A percentile compares a stretch with the other conserved stretches of the same genome.
phyloP scores from a whole-genome alignment of 64 coral and sea anemone species.

The Dendronephthya gigantea region DNA sequence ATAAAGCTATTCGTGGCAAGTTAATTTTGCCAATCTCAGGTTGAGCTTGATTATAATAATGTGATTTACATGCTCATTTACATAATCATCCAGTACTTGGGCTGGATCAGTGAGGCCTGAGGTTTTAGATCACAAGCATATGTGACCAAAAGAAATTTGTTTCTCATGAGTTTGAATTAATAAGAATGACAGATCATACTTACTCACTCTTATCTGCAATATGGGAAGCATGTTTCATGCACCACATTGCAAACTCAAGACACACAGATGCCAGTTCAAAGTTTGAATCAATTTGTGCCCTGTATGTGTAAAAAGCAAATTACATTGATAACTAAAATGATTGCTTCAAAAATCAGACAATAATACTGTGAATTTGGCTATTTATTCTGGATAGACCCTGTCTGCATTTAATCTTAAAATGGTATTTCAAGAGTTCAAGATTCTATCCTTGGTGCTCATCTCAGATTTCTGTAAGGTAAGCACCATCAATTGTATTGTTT shows the following conservation, averaged over 20 bases:
- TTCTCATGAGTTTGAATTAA: no score
- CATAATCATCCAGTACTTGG: neutral
- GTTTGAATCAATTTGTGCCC: conserved; percentile 61
- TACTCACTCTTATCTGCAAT: conserved; percentile 90
- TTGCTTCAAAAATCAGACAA: neutral
- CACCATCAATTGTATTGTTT: no score
- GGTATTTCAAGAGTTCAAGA: no score
- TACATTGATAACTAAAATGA: neutral
- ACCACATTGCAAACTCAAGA: conserved; percentile 71
- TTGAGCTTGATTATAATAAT: no score
- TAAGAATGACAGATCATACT: conserved; percentile 12
- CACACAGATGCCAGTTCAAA: conserved; percentile 90
- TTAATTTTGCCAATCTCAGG: no score
- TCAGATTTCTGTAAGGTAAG: no score
- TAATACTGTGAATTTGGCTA: neutral
- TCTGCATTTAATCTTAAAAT: neutral
- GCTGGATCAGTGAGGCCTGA: no score
- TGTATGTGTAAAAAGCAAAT: conserved; percentile 7
- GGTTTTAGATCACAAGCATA: no score
- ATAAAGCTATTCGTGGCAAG: no score
- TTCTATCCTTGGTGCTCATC: no score
- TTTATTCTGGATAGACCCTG: neutral
- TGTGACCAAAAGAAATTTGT: no score
- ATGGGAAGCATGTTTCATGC: conserved; percentile 83
- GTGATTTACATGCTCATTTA: no score